Percentiles rank a stretch among this genome's conserved stretches.
phyloP scores from a whole-genome alignment of 2,888 invertebrate genomes.

The Cephus nigrinus region DNA sequence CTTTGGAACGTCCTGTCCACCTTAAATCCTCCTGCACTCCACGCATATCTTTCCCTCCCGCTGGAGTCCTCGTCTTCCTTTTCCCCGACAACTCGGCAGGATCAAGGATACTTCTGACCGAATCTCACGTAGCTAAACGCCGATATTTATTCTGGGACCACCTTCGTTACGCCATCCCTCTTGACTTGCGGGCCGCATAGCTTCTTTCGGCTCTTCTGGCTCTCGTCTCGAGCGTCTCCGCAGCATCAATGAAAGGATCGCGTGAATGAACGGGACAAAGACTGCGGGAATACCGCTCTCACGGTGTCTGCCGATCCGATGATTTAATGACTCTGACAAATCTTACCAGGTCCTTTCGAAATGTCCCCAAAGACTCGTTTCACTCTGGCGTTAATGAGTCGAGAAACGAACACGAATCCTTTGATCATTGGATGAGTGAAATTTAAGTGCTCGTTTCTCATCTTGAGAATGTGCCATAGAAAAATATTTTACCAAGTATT shows the following conservation, averaged over 20 bases:
- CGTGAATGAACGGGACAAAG: constrained; percentile 62
- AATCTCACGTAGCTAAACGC: constrained; percentile 41
- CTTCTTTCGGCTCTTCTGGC: constrained; percentile 43
- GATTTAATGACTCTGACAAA: not conserved
- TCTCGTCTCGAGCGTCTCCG: constrained; percentile 21
- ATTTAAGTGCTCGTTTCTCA: not conserved
- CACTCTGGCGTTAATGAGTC: not conserved
- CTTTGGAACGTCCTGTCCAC: constrained; percentile 51
- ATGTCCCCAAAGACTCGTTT: not conserved
- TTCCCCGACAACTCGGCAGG: constrained; percentile 15
- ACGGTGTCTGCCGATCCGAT: constrained; percentile 42
- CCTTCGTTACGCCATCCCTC: constrained; percentile 62
- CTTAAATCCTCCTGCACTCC: not conserved
- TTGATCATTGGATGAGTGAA: not conserved
- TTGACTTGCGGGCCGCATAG: constrained; percentile 46
- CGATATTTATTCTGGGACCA: constrained; percentile 54
- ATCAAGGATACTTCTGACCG: constrained; percentile 44
- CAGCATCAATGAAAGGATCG: constrained; percentile 61
- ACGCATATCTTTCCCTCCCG: constrained; percentile 8
- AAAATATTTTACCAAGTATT: not conserved
- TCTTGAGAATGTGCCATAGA: not conserved
- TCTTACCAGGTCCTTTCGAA: not conserved
- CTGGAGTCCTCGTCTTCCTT: constrained; percentile 25
- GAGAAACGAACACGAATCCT: not conserved
- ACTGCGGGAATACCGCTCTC: constrained; percentile 61